Percentiles rank a stretch among this genome's conserved stretches.
These are phyloP conservation scores for Mesoligia furuncula DNA, from an alignment of 2,888 invertebrate species.

Conservation along the genomic window DNA sequence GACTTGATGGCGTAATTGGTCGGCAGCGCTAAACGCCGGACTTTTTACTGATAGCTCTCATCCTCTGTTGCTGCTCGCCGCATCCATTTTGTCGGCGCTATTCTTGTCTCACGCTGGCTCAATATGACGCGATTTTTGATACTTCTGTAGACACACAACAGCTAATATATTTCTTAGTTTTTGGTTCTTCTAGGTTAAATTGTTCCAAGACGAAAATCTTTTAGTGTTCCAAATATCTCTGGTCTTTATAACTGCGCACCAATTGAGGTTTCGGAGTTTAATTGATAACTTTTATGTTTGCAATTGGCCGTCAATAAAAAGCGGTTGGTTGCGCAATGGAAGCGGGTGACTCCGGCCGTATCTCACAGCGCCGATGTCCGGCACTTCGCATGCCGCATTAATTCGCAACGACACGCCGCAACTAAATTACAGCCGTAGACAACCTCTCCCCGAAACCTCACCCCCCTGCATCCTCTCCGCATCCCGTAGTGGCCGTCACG, in stretches of 20 bases:
- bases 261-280: conserved; percentile 41
- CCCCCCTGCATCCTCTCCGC: conserved; percentile 43
- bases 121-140: not conserved
- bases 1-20: conserved; percentile 71
- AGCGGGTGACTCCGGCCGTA: conserved; percentile 45
- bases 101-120: conserved; percentile 13
- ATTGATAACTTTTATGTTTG: conserved; percentile 46
- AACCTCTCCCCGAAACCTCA: conserved; percentile 43
- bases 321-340: conserved; percentile 49
- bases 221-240: conserved; percentile 5
- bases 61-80: conserved; percentile 34
- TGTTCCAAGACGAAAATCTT: not conserved
- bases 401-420: conserved; percentile 72
- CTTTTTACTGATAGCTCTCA: conserved; percentile 37
- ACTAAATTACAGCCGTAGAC: conserved; percentile 73
- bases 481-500: conserved; percentile 60
- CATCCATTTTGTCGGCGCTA: conserved; percentile 26
- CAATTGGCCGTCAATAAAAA: conserved; percentile 61
- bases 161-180: not conserved
- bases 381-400: conserved; percentile 61
- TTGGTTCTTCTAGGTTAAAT: not conserved
- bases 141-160: not conserved
- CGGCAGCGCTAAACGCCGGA: conserved; percentile 29
- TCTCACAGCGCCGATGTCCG: conserved; percentile 59
- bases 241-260: conserved; percentile 21